Base-by-base conservation (phyloP, 1,140 invertebrate species). In the Adoxophyes honmai region DNA sequence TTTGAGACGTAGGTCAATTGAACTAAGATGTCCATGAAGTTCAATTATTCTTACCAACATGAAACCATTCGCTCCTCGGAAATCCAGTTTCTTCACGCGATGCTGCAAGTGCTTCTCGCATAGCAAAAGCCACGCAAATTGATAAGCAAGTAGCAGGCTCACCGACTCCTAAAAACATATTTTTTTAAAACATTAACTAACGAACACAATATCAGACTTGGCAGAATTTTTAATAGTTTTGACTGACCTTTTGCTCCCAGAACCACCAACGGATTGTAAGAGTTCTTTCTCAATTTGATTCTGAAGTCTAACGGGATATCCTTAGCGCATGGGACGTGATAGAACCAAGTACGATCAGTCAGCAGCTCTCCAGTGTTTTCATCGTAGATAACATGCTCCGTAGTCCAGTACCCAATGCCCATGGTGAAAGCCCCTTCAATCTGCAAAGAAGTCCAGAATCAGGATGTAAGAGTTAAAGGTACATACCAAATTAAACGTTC, bases 221-320 rank as follows among this genome's bases (percentile, higher is more conserved):
- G 4, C 4, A 34, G 4, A 4, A 34, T 34, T 34, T 5, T 34
- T 33, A 48, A 36, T 14, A 34, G 13, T 21, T 34, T n/a, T 35
- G n/a, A 39, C 33, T 58, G 90, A 96, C 94, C 91, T 92, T 96
- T 96, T 0, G 95, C 94, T 33, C 94, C 89, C 21, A 95, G 84
- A 52, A 95, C 91, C 16, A 93, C 92, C 0, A 91, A 62, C 13
- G 90, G 90, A 84, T 96, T 95, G 11, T 91, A 88, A 11, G 92
- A 91, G 70, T 95, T 93, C 68, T 92, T 91, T 33, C 93, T 85
- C 37, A 97, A 90, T 33, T 92, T 91, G 11, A 97, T 89, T 37
- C 95, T 90, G 69, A 96, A 94, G 89, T 97, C 95, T 10, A 93
- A 89, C 6, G 96, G 96, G 62, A 97, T 96, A 71, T 97, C 95